These are phyloP conservation scores for Lasioglossum calceatum DNA, from an alignment of 2,888 invertebrate genomes.

Conservation along the genomic window DNA sequence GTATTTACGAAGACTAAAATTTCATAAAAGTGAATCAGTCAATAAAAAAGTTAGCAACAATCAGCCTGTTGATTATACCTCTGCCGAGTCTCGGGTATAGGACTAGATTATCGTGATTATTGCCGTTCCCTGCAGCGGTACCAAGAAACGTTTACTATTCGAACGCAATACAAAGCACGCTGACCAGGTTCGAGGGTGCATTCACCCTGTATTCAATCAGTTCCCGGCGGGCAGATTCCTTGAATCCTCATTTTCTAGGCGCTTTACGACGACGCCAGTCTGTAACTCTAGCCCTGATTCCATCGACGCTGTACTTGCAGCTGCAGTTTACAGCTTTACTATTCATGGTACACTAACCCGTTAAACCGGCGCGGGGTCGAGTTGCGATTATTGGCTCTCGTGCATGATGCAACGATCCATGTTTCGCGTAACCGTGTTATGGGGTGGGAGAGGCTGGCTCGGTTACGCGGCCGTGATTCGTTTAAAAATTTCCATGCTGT, in stretches of 20 bases:
- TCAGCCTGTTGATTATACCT: neutral
- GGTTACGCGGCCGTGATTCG: neutral
- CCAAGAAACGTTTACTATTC: neutral
- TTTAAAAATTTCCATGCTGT: neutral
- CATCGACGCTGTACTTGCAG: neutral
- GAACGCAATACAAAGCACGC: neutral
- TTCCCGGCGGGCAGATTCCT: neutral
- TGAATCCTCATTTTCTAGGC: conserved; percentile 12
- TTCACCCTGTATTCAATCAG: conserved; percentile 17
- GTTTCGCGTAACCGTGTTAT: neutral
- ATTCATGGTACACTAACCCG: neutral
- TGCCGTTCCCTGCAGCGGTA: neutral
- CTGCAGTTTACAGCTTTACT: neutral
- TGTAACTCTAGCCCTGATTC: conserved; percentile 11
- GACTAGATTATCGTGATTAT: neutral
- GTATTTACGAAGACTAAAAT: neutral
- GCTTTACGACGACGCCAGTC: neutral
- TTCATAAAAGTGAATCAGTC: neutral
- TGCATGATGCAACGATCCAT: neutral
- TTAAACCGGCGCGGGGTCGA: neutral
- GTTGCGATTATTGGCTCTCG: neutral
- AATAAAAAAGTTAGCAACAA: neutral
- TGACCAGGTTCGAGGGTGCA: neutral
- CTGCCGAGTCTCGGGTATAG: neutral
- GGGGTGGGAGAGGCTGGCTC: neutral